Evolutionary conservation across 2,888 invertebrate species (phyloP).

Genomic region (Acrobasis suavella): DNA sequence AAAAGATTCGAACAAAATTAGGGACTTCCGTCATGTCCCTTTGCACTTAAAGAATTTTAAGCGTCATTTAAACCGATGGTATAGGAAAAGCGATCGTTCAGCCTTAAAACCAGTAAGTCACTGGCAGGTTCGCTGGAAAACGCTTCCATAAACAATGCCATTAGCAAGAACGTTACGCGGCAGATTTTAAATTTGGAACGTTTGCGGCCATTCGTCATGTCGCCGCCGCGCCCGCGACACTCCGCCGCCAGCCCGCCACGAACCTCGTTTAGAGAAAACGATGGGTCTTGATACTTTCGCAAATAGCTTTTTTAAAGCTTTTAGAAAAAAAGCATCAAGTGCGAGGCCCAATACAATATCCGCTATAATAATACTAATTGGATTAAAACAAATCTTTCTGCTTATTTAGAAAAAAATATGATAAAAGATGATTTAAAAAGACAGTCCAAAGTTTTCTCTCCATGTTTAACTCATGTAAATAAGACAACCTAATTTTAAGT

Average conservation of each 20-base stretch:
- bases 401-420: too few relatives aligned
- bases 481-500: too few relatives aligned
- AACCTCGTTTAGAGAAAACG: conserved; percentile 37
- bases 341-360: too few relatives aligned
- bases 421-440: too few relatives aligned
- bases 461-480: too few relatives aligned
- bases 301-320: conserved; percentile 13
- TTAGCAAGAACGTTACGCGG: conserved; percentile 78
- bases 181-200: conserved; percentile 81
- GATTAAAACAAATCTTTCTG: too few relatives aligned
- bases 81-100: conserved; percentile 52
- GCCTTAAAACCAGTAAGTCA: conserved; percentile 69
- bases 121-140: conserved; percentile 62
- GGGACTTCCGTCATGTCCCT: conserved; percentile 5
- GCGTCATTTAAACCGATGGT: conserved; percentile 57
- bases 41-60: conserved; percentile 59
- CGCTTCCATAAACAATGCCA: conserved; percentile 79
- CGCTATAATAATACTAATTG: too few relatives aligned
- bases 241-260: conserved; percentile 45
- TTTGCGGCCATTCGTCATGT: conserved; percentile 78
- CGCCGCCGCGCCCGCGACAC: conserved; percentile 73
- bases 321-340: neutral
- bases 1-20: neutral
- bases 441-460: too few relatives aligned
- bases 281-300: conserved; percentile 53